Evolutionary conservation across 2,113 vertebrate species (phyloP).

Genomic region (cattle (Bos taurus)): DNA sequence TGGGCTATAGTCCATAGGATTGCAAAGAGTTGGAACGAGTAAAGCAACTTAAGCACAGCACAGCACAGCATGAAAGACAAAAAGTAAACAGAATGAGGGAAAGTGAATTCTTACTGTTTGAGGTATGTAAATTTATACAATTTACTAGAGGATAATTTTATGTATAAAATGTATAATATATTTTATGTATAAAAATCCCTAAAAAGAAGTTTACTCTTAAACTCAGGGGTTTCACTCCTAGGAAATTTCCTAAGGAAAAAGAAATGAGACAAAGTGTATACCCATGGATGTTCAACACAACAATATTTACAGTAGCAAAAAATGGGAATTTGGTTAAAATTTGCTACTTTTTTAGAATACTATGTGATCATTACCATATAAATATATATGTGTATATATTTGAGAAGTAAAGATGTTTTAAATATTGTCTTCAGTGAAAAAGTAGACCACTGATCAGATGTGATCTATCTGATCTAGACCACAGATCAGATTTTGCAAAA

Average conservation of each 20-base stretch:
- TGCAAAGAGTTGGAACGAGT: neutral
- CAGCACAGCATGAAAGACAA: neutral
- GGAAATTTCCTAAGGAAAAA: neutral
- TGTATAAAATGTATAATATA: neutral
- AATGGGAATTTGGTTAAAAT: neutral
- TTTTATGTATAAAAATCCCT: neutral
- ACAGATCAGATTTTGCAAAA: neutral
- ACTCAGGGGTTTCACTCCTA: neutral
- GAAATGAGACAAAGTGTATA: neutral
- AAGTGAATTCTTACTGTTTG: neutral
- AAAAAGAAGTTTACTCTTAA: neutral
- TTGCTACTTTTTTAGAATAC: neutral
- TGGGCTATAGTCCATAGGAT: neutral
- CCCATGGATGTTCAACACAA: neutral
- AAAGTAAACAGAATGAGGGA: neutral
- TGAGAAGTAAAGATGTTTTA: neutral
- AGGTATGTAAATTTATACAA: neutral
- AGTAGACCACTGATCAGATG: neutral
- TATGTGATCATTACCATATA: neutral
- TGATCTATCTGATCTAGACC: neutral
- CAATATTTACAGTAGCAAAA: neutral
- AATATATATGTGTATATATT: neutral
- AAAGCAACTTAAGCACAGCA: neutral
- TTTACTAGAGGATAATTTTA: neutral
- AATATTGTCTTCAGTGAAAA: slow-evolving; percentile 11